A percentile compares a stretch with the other conserved stretches of the same genome.
Conservation (phyloP, 2,888 invertebrate genomes). For the Pachycephus smyrnensis region DNA sequence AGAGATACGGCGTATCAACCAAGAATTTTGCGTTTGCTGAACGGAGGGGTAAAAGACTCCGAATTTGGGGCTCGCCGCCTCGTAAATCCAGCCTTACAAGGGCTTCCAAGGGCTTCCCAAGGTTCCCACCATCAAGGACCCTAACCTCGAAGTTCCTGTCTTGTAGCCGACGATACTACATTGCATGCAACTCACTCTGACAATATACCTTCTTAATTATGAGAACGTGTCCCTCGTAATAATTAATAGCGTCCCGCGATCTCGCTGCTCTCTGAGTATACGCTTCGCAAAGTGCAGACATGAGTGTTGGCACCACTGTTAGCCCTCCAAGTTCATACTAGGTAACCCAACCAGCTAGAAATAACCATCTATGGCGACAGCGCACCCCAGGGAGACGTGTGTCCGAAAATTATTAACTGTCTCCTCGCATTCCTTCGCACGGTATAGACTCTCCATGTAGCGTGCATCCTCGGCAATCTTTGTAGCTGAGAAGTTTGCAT, state of each 20-base stretch:
- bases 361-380: conserved; percentile 10
- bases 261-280: conserved; percentile 29
- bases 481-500: no score
- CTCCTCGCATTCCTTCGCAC: conserved; percentile 17
- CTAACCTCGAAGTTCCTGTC: neutral
- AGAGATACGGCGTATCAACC: neutral
- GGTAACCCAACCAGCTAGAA: no score
- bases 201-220: conserved; percentile 49
- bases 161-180: neutral
- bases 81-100: conserved; percentile 42
- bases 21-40: neutral
- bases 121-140: conserved; percentile 23
- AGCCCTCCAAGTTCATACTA: neutral
- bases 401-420: conserved; percentile 36
- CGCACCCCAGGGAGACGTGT: neutral
- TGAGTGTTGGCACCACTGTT: neutral
- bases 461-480: no score
- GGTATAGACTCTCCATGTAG: no score
- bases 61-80: conserved; percentile 41
- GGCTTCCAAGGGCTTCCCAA: conserved; percentile 33
- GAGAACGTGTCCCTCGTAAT: conserved; percentile 45
- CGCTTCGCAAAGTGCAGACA: neutral
- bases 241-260: conserved; percentile 48
- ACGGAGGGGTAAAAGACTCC: conserved; percentile 6
- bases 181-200: conserved; percentile 18